These are phyloP conservation scores for Enteromius mattozi DNA, from an alignment of 2,797 vertebrate species.

Conservation along the genomic window DNA sequence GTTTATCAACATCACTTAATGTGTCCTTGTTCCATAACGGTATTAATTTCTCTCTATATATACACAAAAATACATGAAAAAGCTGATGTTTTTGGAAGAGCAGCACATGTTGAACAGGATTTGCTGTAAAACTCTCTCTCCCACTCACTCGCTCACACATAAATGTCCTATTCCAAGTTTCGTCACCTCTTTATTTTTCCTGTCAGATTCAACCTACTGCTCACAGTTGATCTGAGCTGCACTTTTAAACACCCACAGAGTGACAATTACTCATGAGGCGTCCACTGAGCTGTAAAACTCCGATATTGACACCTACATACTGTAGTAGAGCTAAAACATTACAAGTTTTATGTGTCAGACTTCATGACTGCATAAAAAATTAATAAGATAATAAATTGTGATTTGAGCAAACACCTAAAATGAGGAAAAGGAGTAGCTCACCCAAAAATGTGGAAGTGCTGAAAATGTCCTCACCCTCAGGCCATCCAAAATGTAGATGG, in stretches of 20 bases:
- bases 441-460: background rate
- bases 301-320: conserved; percentile 22
- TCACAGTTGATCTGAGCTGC: background rate
- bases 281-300: conserved; percentile 22
- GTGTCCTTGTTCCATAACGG: background rate
- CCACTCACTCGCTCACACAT: background rate
- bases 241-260: conserved; percentile 13
- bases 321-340: background rate
- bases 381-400: background rate
- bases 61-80: background rate
- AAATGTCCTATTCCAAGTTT: conserved; percentile 42
- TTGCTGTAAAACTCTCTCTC: conserved; percentile 42
- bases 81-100: background rate
- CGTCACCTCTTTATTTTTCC: conserved; percentile 8
- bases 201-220: background rate
- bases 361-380: conserved; percentile 2
- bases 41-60: background rate
- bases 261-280: conserved; percentile 21
- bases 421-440: background rate
- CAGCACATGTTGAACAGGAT: conserved; percentile 4
- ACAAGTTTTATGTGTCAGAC: background rate
- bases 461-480: background rate
- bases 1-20: no score
- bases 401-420: background rate
- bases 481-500: background rate